These are phyloP conservation scores for Mactromeris polynyma DNA, from an alignment of 2,888 invertebrate species.

Conservation along the genomic window DNA sequence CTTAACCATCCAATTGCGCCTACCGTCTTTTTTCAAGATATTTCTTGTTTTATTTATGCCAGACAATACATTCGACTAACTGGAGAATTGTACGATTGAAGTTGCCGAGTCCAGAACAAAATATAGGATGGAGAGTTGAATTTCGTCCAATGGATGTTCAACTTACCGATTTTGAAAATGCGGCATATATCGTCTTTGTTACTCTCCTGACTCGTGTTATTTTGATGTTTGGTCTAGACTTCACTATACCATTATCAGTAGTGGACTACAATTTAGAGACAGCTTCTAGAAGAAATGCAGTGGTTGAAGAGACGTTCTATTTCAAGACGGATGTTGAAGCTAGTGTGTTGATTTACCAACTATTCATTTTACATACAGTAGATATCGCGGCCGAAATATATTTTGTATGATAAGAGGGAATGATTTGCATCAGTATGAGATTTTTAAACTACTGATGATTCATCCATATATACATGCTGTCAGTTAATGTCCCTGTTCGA, in stretches of 20 bases:
- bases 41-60: too few relatives aligned
- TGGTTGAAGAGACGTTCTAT: conserved; percentile 95
- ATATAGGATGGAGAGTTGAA: conserved; percentile 99
- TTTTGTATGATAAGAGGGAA: too few relatives aligned
- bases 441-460: too few relatives aligned
- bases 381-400: too few relatives aligned
- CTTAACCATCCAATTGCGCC: too few relatives aligned
- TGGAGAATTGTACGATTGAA: conserved; percentile 99
- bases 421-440: too few relatives aligned
- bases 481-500: too few relatives aligned
- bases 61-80: conserved; percentile 99
- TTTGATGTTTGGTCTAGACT: conserved; percentile 97
- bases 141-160: conserved; percentile 97
- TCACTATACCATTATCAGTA: conserved; percentile 99
- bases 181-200: conserved; percentile 99
- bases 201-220: conserved; percentile 99
- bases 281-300: conserved; percentile 96
- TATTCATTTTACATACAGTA: not conserved
- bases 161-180: conserved; percentile 99
- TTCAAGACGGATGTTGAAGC: conserved; percentile 89
- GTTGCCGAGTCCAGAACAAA: conserved; percentile 96
- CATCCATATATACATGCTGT: too few relatives aligned
- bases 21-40: too few relatives aligned
- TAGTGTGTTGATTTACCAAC: conserved; percentile 62
- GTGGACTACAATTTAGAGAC: conserved; percentile 97